Base-by-base conservation (phyloP, 1,140 invertebrate species). In the Pseudomyrmex sp. region DNA sequence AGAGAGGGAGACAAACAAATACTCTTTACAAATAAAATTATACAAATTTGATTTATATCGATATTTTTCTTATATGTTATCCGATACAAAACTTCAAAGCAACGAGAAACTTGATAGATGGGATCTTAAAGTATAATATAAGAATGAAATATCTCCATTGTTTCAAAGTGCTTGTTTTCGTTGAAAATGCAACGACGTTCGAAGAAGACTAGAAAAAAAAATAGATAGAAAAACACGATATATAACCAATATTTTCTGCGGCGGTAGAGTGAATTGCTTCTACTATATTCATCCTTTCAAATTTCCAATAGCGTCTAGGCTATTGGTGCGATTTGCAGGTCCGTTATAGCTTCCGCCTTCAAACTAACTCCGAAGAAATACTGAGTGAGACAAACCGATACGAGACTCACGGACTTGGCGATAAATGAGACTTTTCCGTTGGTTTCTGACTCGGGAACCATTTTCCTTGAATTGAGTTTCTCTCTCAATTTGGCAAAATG, bases 381-480 rank as follows among this genome's bases (percentile, higher is more conserved):
- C 82, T 66, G 76, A 79, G 66, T 18, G 18, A 18, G 18, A 89
- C 88, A 80, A 79, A 85, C 85, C 66, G 76, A 46, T 15, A 58
- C 69, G 56, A 84, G 65, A 84, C 23, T 48, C 48, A 82, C 46
- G 26, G 68, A 80, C 63, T 18, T 48, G 48, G 50, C 76, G 69
- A 87, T 87, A 87, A 85, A 87, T 85, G 83, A 85, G 63, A 59
- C 70, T 82, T 54, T 59, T 13, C 50, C 50, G 26, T 66, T 76
- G 59, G 58, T 82, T 74, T 35, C 54, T 82, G 66, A 82, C 50
- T 12, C 18, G 56, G 13, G 12, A 13, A 23, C 54, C 20, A 2
- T 10, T 23, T 15, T 23, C 18, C 10, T 44, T 35, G 35, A 79
- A 68, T 79, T 68, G 63, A 66, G 75, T 52, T 62, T n/a, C 48